Base-by-base conservation (phyloP, 2,888 invertebrate genomes). In the Amiota mariae region DNA sequence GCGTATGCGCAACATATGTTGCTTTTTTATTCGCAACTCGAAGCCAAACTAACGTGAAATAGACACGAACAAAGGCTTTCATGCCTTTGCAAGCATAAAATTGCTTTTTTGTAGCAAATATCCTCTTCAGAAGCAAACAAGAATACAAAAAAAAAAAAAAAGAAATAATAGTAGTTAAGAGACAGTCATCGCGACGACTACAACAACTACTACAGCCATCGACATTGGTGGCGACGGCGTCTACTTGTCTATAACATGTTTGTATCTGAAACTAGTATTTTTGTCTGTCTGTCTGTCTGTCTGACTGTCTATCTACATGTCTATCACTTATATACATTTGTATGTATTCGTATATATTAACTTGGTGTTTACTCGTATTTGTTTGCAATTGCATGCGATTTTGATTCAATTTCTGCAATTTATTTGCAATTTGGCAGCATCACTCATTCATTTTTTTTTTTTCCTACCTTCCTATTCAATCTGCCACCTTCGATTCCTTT, bases 371-470 rank as follows among this genome's bases (percentile, higher is more conserved):
- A 20, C 13, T 15, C 20, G 48, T 82, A 83, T 85, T 84, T 84
- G 77, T 82, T 81, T 81, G 81, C 82, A 79, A 79, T 85, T 85
- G 85, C 86, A 85, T 86, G 87, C 84, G 87, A 85, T 85, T 87
- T 86, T 87, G 86, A 87, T 86, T 86, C 87, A 87, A 86, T 86
- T 87, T 86, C 87, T 86, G 85, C 85, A 86, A 86, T 86, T 87
- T 86, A 86, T 87, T 87, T 86, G 87, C 85, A 86, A 86, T 86
- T 87, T 87, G 82, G 80, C 79, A 49, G 15, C 57, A 49, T 11
- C 70, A 18, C 13, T 36, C 56, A 8, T 8, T 13, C 57, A 24
- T 13, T 15, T 54, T 15, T 11, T n/a, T 15, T 13, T 15, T 54
- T 11, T 8, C n/a, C 15, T 10, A 18, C 10, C 18, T 59, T 15